A percentile compares a stretch with the other conserved stretches of the same genome.
Conservation (phyloP, 1,140 invertebrate genomes). For the Drosophila sechellia region DNA sequence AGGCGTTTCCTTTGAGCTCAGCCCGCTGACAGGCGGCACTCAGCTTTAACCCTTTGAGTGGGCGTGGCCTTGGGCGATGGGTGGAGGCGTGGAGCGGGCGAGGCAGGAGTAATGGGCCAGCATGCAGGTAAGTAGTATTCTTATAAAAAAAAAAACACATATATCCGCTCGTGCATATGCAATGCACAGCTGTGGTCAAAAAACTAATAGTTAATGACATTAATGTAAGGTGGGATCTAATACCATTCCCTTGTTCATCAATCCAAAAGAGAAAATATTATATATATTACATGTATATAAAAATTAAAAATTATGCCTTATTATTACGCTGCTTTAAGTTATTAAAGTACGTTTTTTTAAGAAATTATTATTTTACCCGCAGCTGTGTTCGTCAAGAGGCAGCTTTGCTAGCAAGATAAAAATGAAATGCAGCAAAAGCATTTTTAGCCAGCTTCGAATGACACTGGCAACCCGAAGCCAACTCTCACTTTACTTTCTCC, state of each 20-base stretch:
- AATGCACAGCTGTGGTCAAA: not conserved
- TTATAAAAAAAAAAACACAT: slow-evolving; percentile 42
- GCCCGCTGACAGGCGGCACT: slow-evolving; percentile 51
- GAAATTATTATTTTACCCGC: not conserved
- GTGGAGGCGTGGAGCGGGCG: not conserved
- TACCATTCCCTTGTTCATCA: too few species aligned
- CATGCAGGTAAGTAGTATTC: slow-evolving; percentile 66
- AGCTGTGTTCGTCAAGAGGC: slow-evolving; percentile 9
- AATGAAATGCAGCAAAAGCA: slow-evolving; percentile 66
- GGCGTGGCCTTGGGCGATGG: not conserved
- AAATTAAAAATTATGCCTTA: too few species aligned
- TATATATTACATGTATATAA: too few species aligned
- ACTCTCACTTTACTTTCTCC: slow-evolving; percentile 25
- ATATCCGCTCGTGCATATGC: slow-evolving; percentile 13
- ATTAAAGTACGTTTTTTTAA: not conserved
- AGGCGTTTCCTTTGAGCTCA: slow-evolving; percentile 71
- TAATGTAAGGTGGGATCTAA: too few species aligned
- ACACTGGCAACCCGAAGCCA: slow-evolving; percentile 44
- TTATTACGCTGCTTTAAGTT: too few species aligned
- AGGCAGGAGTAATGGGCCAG: slow-evolving; percentile 50
- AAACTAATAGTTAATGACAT: not conserved
- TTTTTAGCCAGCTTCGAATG: slow-evolving; percentile 54
- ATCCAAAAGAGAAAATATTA: not conserved
- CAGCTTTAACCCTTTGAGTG: slow-evolving; percentile 42
- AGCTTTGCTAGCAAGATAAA: slow-evolving; percentile 42